Percentiles rank a stretch among this genome's conserved stretches.
phyloP scores from a whole-genome alignment of 2,888 invertebrate genomes.

The Harmothoe impar region DNA sequence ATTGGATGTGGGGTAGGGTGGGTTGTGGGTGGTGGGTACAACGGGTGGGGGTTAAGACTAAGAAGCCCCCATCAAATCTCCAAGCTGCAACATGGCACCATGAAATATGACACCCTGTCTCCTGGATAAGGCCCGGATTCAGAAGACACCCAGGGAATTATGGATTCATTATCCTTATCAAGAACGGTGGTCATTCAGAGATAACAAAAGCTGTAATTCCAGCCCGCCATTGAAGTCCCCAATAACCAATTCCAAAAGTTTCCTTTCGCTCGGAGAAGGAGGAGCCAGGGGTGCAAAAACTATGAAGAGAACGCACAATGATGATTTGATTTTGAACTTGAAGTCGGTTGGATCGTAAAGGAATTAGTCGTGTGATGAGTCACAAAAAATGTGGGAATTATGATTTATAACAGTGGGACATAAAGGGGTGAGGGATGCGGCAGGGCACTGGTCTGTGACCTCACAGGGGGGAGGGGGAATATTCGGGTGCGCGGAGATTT shows the following conservation, averaged over 20 bases:
- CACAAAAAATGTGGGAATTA: not conserved
- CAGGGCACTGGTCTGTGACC: constrained; percentile 27
- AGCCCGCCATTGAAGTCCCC: constrained; percentile 49
- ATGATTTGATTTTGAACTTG: constrained; percentile 51
- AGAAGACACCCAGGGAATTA: constrained; percentile 18
- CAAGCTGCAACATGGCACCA: not conserved
- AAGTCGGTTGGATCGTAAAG: not conserved
- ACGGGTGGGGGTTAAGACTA: not conserved
- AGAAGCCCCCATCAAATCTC: not conserved
- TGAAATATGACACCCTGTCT: constrained; percentile 27
- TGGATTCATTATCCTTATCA: constrained; percentile 43
- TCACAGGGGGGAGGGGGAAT: not conserved
- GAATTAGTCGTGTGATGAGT: constrained; percentile 12
- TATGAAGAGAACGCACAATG: not conserved
- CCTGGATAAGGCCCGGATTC: not conserved
- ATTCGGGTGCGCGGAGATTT: not conserved
- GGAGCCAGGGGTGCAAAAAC: not conserved
- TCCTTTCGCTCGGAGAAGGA: constrained; percentile 15
- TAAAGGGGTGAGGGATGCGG: not conserved
- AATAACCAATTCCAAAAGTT: constrained; percentile 48
- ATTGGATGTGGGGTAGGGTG: not conserved
- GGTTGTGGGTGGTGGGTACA: not conserved
- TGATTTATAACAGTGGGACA: constrained; percentile 26
- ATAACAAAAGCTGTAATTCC: constrained; percentile 60
- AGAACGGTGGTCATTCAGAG: constrained; percentile 33